Evolutionary conservation across 2,113 vertebrate genomes (phyloP), one percentile per base, ranked within the genome.

Genomic region (Oryzias javanicus): DNA sequence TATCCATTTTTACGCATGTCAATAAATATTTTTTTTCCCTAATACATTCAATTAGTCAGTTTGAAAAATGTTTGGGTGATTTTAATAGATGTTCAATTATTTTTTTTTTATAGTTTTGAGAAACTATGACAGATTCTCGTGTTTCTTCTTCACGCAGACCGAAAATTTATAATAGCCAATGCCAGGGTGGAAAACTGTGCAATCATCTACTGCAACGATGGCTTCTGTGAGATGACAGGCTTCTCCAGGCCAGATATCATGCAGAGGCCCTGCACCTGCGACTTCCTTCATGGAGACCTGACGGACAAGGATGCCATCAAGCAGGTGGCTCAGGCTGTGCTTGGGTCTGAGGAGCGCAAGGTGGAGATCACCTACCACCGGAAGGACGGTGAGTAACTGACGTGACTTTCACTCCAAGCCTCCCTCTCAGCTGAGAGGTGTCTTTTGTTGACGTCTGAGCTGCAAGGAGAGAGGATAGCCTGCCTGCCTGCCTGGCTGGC

Each of bases 81-180:
- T 35, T 35, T 35, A 2, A 7, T 29, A 35, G 35, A 35, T 35
- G 4, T 5, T 27, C 6, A 29, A 10, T 35, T 12, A 35, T 8
- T 12, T 35, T 35, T 35, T 35, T 10, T 35, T 35, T 10, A 25
- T 7, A 29, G 8, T 7, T 35, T 12, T 35, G 10, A 35, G 35
- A 35, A 27, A 27, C 25, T 27, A 27, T 27, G 25, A 27, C 25
- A 27, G 25, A 4, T 27, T 22, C 48, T 8, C 41, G 45, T 50
- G 19, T 24, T 50, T 54, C 49, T 52, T 87, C 52, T 87, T 89
- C 84, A 73, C 75, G 79, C 89, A 99, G 97, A 99, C 91, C 95
- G 96, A 89, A 99, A 98, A 94, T 99, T 99, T 92, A 92, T 99
- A 75, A 99, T 99, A 89, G 97, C 97, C 90, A 99, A 99, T 86